Percentiles rank a stretch among this genome's conserved stretches.
These are phyloP conservation scores for Trypoxylus dichotomus DNA, from an alignment of 1,140 invertebrate genomes.

Conservation along the genomic window DNA sequence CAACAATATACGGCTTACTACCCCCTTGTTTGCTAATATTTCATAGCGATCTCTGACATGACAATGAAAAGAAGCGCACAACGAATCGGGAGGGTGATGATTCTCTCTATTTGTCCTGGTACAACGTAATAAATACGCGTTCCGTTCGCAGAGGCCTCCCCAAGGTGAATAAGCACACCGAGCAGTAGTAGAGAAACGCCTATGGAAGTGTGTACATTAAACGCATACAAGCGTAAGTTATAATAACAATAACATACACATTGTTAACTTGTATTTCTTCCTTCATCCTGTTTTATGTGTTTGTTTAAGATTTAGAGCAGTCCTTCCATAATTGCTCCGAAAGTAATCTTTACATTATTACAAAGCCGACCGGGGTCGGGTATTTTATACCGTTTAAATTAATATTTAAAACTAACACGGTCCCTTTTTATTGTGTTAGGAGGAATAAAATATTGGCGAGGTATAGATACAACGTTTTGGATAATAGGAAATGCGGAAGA, in stretches of 20 bases:
- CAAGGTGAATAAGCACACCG: not conserved
- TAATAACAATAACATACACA: not conserved
- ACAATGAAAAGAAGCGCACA: not conserved
- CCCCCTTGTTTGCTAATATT: constrained; percentile 4
- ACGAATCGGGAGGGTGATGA: not conserved
- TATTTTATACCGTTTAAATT: constrained; percentile 3
- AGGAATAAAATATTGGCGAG: too few species aligned
- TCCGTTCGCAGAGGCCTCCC: not conserved
- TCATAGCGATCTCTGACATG: not conserved
- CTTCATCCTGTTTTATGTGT: not conserved
- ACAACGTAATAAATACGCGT: not conserved
- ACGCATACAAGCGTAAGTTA: not conserved
- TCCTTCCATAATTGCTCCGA: not conserved
- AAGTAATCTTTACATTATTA: not conserved
- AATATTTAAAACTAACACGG: not conserved
- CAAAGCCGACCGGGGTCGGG: not conserved
- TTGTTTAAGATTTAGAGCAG: not conserved
- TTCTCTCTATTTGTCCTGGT: not conserved
- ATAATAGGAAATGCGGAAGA: too few species aligned
- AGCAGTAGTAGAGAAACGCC: not conserved
- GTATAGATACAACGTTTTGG: too few species aligned
- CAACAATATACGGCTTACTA: not conserved
- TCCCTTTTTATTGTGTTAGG: not conserved
- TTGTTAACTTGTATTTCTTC: not conserved
- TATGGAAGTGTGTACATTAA: not conserved